A percentile compares a stretch with the other conserved stretches of the same genome.
These are phyloP conservation scores for Gastracanthus pulcherrimus DNA, from an alignment of 2,888 invertebrate genomes.

Conservation along the genomic window DNA sequence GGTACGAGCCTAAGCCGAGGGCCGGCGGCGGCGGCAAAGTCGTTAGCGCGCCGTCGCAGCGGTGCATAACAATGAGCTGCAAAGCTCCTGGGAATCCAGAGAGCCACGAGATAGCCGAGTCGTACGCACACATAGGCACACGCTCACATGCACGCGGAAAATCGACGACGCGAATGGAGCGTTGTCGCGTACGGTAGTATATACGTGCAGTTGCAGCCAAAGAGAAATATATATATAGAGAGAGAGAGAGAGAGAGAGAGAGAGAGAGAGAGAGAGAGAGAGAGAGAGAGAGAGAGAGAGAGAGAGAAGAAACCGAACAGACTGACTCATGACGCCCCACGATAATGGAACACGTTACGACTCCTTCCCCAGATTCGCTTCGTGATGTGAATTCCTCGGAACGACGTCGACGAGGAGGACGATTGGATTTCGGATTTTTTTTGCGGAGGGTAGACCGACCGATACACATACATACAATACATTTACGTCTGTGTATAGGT, in stretches of 20 bases:
- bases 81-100: constrained; percentile 75
- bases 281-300: constrained; percentile 29
- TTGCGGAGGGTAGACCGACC: neutral
- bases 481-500: too few relatives aligned
- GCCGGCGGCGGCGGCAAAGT: constrained; percentile 51
- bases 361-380: constrained; percentile 71
- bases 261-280: constrained; percentile 55
- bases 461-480: too few relatives aligned
- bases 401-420: constrained; percentile 13
- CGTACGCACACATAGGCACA: neutral
- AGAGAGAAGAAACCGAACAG: constrained; percentile 32
- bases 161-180: constrained; percentile 11
- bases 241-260: too few relatives aligned
- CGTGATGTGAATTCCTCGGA: constrained; percentile 70
- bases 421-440: constrained; percentile 53
- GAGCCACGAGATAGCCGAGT: constrained; percentile 67
- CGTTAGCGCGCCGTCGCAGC: constrained; percentile 66
- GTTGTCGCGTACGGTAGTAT: too few relatives aligned
- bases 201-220: too few relatives aligned
- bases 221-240: too few relatives aligned
- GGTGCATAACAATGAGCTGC: constrained; percentile 76
- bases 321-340: constrained; percentile 67
- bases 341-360: constrained; percentile 76
- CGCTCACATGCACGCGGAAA: neutral
- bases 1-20: constrained; percentile 6